These are phyloP conservation scores for Camelus bactrianus DNA, from an alignment of 2,113 vertebrate species.

Conservation along the genomic window DNA sequence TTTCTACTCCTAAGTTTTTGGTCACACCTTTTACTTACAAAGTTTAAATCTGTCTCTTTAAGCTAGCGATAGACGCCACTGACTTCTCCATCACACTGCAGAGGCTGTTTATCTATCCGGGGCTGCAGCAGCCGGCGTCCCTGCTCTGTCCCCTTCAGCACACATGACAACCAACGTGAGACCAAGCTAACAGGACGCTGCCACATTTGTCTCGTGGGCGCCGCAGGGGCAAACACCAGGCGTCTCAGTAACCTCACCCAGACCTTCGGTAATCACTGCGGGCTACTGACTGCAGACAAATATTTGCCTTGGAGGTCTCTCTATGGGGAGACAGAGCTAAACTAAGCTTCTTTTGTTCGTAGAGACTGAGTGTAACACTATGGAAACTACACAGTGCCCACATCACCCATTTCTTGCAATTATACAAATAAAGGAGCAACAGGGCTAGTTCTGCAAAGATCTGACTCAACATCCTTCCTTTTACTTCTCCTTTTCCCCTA, in stretches of 20 bases:
- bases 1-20: not conserved
- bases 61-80: not conserved
- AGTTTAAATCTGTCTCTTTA: constrained; percentile 42
- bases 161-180: not conserved
- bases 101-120: constrained; percentile 18
- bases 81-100: not conserved
- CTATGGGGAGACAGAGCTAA: not conserved
- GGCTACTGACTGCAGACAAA: constrained; percentile 56
- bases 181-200: constrained; percentile 45
- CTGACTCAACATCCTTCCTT: not conserved
- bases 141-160: not conserved
- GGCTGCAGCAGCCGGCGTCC: not conserved
- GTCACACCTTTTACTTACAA: constrained; percentile 26
- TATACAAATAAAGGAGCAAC: not conserved
- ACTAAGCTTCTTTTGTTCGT: constrained; percentile 21
- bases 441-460: not conserved
- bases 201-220: constrained; percentile 8
- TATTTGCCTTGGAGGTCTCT: constrained; percentile 66
- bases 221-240: constrained; percentile 35
- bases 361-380: not conserved
- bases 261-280: not conserved
- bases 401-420: not conserved
- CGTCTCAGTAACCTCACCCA: constrained; percentile 39
- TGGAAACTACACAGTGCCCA: not conserved
- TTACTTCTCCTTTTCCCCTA: not conserved